Conservation (phyloP, 2,113 vertebrate species). For the Poeciliopsis occidentalis region DNA sequence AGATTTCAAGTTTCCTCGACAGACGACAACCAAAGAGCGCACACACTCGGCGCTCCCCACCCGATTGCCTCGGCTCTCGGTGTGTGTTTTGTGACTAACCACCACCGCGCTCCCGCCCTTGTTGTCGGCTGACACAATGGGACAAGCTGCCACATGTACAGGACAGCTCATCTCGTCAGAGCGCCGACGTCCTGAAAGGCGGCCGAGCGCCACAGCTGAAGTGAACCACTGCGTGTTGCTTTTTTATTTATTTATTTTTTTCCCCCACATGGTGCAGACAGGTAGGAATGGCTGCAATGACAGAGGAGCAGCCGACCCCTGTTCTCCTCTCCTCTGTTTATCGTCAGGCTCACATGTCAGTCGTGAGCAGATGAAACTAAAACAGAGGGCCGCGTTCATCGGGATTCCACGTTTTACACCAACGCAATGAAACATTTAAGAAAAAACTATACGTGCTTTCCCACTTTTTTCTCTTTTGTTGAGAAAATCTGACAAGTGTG, state of each 20-base stretch:
- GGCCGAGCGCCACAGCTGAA: constrained; percentile 23
- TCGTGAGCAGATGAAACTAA: neutral
- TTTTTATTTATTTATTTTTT: neutral
- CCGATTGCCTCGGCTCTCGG: constrained; percentile 13
- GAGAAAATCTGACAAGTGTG: no score
- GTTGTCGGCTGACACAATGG: constrained; percentile 52
- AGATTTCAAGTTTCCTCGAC: constrained; percentile 51
- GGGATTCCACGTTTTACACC: no score
- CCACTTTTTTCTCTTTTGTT: no score
- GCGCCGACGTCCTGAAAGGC: constrained; percentile 15
- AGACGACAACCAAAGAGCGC: constrained; percentile 28
- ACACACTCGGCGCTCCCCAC: neutral
- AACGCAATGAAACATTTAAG: no score
- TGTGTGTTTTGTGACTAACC: constrained; percentile 41
- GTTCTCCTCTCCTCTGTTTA: neutral
- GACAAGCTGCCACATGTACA: constrained; percentile 58
- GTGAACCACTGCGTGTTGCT: constrained; percentile 36
- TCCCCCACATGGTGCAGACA: constrained; percentile 33
- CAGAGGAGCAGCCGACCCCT: constrained; percentile 30
- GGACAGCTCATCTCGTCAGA: constrained; percentile 32
- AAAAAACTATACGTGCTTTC: no score
- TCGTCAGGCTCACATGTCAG: neutral
- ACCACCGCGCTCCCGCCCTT: constrained; percentile 32
- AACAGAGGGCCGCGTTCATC: no score
- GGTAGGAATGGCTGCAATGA: constrained; percentile 54